phyloP scores from a whole-genome alignment of 2,797 vertebrate genomes.

The Tamandua tetradactyla region DNA sequence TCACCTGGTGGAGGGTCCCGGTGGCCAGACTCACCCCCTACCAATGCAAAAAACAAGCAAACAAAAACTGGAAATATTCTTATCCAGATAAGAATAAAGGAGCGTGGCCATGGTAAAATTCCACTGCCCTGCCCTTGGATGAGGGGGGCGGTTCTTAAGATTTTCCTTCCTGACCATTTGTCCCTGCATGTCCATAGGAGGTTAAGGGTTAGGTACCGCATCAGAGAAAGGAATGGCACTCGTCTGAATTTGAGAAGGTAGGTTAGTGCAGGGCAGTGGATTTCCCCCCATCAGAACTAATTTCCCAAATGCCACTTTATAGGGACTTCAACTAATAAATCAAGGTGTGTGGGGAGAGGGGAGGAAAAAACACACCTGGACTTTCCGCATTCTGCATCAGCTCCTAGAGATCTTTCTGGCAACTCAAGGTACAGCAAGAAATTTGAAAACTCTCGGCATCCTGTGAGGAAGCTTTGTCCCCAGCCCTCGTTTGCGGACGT shows the following conservation, averaged over 20 bases:
- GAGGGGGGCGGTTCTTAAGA: background rate
- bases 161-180: too few species aligned
- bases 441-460: rapidly evolving
- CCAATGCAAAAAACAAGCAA: too few species aligned
- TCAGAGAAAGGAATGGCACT: too few species aligned
- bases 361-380: rapidly evolving
- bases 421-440: too few species aligned
- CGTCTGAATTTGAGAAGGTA: background rate
- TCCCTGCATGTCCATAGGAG: rapidly evolving
- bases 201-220: too few species aligned
- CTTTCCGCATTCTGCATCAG: rapidly evolving
- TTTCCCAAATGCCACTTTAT: background rate
- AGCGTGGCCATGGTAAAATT: too few species aligned
- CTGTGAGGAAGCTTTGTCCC: background rate
- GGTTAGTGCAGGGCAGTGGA: rapidly evolving
- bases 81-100: too few species aligned
- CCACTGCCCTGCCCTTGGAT: too few species aligned
- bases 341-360: background rate
- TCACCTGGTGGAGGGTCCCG: too few species aligned
- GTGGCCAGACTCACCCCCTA: too few species aligned
- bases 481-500: rapidly evolving
- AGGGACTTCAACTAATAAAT: rapidly evolving
- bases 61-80: too few species aligned
- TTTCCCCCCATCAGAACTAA: rapidly evolving
- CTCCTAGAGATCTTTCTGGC: rapidly evolving